phyloP scores from a whole-genome alignment of 2,113 vertebrate genomes.

The Leptocoma aspasia region DNA sequence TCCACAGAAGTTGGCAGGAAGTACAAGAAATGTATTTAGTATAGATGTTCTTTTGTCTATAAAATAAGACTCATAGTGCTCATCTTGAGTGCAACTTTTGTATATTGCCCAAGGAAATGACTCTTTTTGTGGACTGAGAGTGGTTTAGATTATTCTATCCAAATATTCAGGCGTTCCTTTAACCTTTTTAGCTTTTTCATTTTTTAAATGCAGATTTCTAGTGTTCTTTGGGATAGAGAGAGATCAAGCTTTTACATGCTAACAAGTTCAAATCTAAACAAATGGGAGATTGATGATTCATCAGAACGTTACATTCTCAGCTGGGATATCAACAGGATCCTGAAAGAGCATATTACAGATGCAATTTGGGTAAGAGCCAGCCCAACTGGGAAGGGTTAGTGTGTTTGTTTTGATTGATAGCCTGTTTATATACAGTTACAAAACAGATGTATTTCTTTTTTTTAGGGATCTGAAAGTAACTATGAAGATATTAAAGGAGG shows the following conservation, averaged over 20 bases:
- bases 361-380: conserved; percentile 88
- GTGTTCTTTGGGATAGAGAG: conserved; percentile 82
- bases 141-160: neutral
- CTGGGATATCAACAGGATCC: conserved; percentile 82
- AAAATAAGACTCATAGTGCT: neutral
- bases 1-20: neutral
- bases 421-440: neutral
- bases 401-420: neutral
- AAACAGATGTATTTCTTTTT: neutral
- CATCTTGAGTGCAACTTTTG: neutral
- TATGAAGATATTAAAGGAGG: conserved; percentile 90
- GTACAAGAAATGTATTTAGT: neutral
- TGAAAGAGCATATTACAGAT: conserved; percentile 86
- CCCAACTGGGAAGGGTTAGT: neutral
- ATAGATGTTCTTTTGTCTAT: neutral
- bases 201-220: conserved; percentile 78
- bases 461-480: conserved; percentile 92
- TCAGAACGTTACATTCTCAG: conserved; percentile 83
- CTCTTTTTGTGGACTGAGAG: neutral
- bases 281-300: conserved; percentile 89
- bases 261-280: conserved; percentile 81
- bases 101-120: neutral
- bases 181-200: neutral
- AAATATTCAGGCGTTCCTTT: neutral
- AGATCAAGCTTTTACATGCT: conserved; percentile 82